A percentile compares a stretch with the other conserved stretches of the same genome.
Conservation (phyloP, 37 sponge, comb jelly and placozoan genomes). For the Tethya wilhelma region DNA sequence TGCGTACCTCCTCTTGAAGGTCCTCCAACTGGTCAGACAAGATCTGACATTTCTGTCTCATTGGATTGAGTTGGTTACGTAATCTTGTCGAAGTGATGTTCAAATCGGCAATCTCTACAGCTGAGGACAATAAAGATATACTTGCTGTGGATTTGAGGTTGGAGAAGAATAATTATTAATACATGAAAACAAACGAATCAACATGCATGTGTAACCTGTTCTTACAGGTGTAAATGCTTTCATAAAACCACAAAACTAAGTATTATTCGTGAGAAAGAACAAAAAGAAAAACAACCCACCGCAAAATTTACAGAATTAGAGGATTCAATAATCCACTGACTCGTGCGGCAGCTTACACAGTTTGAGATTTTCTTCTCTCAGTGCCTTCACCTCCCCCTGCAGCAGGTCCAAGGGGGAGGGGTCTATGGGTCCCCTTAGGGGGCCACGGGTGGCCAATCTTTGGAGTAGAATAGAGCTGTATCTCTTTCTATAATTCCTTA, state of each 20-base stretch:
- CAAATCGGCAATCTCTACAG: conserved; percentile 23
- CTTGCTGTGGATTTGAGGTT: too few relatives aligned
- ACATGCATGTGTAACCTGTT: too few relatives aligned
- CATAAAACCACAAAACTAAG: too few relatives aligned
- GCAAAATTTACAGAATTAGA: not conserved
- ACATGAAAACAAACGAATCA: too few relatives aligned
- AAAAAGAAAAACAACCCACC: not conserved
- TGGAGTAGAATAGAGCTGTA: conserved; percentile 21
- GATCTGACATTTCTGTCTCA: not conserved
- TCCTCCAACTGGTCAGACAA: not conserved
- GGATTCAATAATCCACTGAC: too few relatives aligned
- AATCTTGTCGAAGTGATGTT: conserved; percentile 17
- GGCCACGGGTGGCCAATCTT: conserved; percentile 9
- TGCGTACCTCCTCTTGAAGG: conserved; percentile 10
- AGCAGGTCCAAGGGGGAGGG: conserved; percentile 10
- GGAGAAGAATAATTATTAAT: too few relatives aligned
- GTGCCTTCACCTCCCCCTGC: not conserved
- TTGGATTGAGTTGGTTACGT: not conserved
- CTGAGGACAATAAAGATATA: not conserved
- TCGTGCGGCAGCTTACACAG: conserved; percentile 8
- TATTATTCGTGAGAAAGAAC: too few relatives aligned
- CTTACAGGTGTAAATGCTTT: too few relatives aligned
- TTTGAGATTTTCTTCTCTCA: conserved; percentile 10
- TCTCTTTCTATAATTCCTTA: not conserved
- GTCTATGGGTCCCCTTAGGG: conserved; percentile 31